Conservation (phyloP, 2,113 vertebrate species). For the Hyaena hyaena region DNA sequence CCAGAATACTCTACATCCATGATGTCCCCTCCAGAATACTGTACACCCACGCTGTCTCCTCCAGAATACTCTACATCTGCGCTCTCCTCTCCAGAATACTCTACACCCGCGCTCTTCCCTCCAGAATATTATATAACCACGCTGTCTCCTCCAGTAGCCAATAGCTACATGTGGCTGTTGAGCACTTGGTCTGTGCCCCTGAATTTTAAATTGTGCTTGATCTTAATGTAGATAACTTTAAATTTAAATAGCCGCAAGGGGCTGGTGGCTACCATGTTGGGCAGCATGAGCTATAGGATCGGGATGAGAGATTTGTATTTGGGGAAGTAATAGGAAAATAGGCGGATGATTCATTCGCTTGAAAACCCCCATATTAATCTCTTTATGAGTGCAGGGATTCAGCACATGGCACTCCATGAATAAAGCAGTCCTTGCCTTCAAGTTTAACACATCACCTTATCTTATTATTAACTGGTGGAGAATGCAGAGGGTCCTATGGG, state of each 20-base stretch:
- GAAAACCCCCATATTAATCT: background rate
- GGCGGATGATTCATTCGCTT: background rate
- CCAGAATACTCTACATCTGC: too few species aligned
- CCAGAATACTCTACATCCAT: too few species aligned
- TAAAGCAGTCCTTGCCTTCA: background rate
- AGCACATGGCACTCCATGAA: rapidly evolving
- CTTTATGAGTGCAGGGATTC: too few species aligned
- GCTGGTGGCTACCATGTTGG: too few species aligned
- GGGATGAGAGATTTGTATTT: background rate
- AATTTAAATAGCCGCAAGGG: rapidly evolving
- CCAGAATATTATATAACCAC: too few species aligned
- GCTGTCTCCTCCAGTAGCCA: background rate
- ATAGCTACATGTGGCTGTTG: background rate
- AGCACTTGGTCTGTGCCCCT: background rate
- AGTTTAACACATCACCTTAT: rapidly evolving
- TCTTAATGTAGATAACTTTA: background rate
- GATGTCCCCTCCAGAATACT: too few species aligned
- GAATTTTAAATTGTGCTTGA: background rate
- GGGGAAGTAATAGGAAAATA: background rate
- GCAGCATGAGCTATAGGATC: rapidly evolving
- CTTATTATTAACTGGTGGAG: background rate
- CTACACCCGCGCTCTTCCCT: too few species aligned
- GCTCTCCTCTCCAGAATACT: too few species aligned
- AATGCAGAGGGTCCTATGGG: rapidly evolving
- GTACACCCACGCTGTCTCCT: too few species aligned